phyloP scores from a whole-genome alignment of 2,113 vertebrate genomes.

The Pontoporia blainvillei region DNA sequence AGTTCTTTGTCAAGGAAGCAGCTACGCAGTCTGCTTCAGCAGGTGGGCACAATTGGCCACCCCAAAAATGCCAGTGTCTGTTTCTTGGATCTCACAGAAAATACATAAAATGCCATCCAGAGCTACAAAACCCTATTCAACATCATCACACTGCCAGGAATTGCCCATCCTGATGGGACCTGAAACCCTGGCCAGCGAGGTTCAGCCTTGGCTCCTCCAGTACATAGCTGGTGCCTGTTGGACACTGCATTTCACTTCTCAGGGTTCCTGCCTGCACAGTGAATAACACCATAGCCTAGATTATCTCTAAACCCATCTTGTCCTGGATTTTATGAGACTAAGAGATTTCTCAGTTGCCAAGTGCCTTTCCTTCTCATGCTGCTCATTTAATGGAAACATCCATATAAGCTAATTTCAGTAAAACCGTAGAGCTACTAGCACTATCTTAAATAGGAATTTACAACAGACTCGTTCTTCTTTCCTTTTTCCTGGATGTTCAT shows the following conservation, averaged over 20 bases:
- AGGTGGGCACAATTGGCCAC: not conserved
- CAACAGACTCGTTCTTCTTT: not conserved
- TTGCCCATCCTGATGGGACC: not conserved
- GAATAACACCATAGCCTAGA: not conserved
- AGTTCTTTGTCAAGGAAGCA: not conserved
- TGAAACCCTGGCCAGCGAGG: not conserved
- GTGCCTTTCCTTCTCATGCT: not conserved
- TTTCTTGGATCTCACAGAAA: not conserved
- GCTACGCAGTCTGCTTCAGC: not conserved
- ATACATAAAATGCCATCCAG: not conserved
- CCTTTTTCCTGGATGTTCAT: not conserved
- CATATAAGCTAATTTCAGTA: not conserved
- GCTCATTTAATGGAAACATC: not conserved
- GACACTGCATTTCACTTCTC: not conserved
- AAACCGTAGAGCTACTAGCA: not conserved
- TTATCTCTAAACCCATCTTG: not conserved
- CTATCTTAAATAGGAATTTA: not conserved
- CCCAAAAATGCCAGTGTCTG: not conserved
- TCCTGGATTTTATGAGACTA: not conserved
- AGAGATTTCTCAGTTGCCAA: not conserved
- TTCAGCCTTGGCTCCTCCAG: not conserved
- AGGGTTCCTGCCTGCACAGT: not conserved
- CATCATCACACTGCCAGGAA: not conserved
- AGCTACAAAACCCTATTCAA: not conserved
- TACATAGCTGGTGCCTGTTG: not conserved